Base-by-base conservation (phyloP, 2,797 vertebrate genomes). In the Oreochromis mossambicus region DNA sequence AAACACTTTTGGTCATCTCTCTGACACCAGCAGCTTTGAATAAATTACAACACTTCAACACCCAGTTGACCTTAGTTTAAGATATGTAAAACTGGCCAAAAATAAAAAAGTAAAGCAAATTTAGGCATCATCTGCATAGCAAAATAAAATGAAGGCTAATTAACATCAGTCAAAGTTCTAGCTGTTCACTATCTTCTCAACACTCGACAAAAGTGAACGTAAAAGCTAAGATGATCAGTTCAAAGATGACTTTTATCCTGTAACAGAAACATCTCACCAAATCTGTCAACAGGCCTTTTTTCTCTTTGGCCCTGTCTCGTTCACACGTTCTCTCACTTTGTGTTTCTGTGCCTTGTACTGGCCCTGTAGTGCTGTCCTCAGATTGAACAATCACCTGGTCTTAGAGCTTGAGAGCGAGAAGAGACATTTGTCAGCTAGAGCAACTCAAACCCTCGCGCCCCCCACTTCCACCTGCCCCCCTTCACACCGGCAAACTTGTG, bases 371-470 rank as follows among this genome's bases (percentile, higher is more conserved):
- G 77, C 54, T 38, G 8, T 80, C 84, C 75, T 75, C 61, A 38
- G 85, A 89, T 90, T 90, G 91, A 94, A 94, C 90, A 90, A 91
- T 95, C 90, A 88, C 83, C 83, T 83, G 89, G 76, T 92, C 83
- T 41, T 54, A 34, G 55, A 78, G 86, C 88, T 81, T 87, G 82
- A 91, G 85, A 81, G 76, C 43, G 80, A 86, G 75, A 79, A 50
- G 36, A 82, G 86, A 83, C 88, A 86, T 93, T 90, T 87, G 61
- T 88, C 89, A 89, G 83, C 63, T 80, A 15, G 78, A 86, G 82
- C 58, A 43, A 43, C 79, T 81, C 61, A 61, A 70, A 68, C 21
- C 21, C 26, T 36, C 4, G 1, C 1, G 1, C 8, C 12, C 61
- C 36, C 75, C n/a, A 79, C 81, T 80, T 82, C 84, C 83, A 78